These are phyloP conservation scores for Drosophila flavopinicola DNA, from an alignment of 2,888 invertebrate genomes.

Conservation along the genomic window DNA sequence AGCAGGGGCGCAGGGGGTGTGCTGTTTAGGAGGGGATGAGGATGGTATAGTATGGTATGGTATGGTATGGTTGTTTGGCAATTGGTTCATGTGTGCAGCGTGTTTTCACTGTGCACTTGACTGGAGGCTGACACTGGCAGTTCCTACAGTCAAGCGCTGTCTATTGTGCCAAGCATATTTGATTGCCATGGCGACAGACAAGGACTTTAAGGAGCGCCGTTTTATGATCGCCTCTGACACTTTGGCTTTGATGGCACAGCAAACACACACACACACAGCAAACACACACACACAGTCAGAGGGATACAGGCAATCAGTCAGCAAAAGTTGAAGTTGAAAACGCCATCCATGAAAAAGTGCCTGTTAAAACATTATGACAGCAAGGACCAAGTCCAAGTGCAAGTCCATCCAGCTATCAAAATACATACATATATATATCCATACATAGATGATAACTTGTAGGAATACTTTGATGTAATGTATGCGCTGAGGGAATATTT, in stretches of 20 bases:
- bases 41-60: no score
- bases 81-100: slow-evolving; percentile 32
- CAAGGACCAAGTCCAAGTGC: slow-evolving; percentile 31
- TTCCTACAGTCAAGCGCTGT: slow-evolving; percentile 36
- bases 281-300: background rate
- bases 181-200: slow-evolving; percentile 43
- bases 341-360: slow-evolving; percentile 58
- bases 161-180: slow-evolving; percentile 47
- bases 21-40: background rate
- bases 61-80: background rate
- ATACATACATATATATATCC: slow-evolving; percentile 6
- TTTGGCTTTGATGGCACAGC: slow-evolving; percentile 37
- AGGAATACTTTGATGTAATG: slow-evolving; percentile 49
- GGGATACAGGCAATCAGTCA: slow-evolving; percentile 54
- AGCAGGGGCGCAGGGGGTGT: background rate
- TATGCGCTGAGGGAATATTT: slow-evolving; percentile 64
- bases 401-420: slow-evolving; percentile 26
- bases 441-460: slow-evolving; percentile 20
- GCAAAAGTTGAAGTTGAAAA: slow-evolving; percentile 38
- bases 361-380: slow-evolving; percentile 74
- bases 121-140: slow-evolving; percentile 51
- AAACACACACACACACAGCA: slow-evolving; percentile 6
- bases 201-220: slow-evolving; percentile 39
- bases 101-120: slow-evolving; percentile 42
- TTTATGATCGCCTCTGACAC: slow-evolving; percentile 51